Evolutionary conservation across 2,113 vertebrate species (phyloP).

Genomic region (Hydrochoerus hydrochaeris): DNA sequence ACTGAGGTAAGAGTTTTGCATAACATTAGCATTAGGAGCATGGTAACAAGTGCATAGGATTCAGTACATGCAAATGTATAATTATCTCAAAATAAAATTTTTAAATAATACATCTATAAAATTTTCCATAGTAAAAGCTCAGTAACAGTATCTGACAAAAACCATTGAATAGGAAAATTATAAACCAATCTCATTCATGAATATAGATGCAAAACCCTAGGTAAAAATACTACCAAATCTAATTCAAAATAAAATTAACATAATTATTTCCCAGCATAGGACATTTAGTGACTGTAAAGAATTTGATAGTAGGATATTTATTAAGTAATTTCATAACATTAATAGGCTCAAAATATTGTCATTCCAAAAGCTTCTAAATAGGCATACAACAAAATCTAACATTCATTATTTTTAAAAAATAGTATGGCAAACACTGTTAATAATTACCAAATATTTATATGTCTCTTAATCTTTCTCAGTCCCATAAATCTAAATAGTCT

Average conservation of each 20-base stretch:
- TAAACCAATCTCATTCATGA: background rate
- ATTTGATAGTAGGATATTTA: slow-evolving; percentile 4
- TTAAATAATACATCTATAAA: background rate
- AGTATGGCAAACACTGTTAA: background rate
- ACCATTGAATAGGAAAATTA: background rate
- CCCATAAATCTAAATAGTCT: background rate
- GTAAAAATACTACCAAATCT: slow-evolving; percentile 13
- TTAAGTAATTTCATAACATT: slow-evolving; percentile 27
- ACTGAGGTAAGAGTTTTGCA: background rate
- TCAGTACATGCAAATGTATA: background rate
- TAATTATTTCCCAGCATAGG: background rate
- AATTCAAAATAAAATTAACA: background rate
- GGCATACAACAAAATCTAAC: background rate
- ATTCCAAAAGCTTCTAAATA: background rate
- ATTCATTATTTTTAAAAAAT: background rate
- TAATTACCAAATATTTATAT: background rate
- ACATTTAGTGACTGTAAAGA: background rate
- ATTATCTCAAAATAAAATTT: slow-evolving; percentile 14
- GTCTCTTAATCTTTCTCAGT: background rate
- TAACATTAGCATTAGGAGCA: background rate
- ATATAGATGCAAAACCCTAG: background rate
- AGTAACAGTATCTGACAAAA: background rate
- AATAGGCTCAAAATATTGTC: background rate
- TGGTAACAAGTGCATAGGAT: background rate
- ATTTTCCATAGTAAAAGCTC: slow-evolving; percentile 7